phyloP scores from a whole-genome alignment of 2,113 vertebrate species.

The Tapirus terrestris region DNA sequence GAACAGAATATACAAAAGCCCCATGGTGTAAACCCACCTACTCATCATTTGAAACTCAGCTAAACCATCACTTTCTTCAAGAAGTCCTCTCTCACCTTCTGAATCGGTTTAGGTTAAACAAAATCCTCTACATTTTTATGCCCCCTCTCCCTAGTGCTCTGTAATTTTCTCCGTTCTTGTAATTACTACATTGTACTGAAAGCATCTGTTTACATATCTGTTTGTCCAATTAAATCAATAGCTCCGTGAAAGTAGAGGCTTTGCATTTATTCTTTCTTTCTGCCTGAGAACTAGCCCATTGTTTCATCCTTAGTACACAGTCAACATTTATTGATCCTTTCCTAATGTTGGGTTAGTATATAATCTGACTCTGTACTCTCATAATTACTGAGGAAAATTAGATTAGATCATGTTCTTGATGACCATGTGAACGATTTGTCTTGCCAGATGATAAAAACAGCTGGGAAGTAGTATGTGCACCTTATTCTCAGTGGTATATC shows the following conservation, averaged over 20 bases:
- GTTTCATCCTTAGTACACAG: background rate
- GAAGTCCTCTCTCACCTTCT: background rate
- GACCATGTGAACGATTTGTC: background rate
- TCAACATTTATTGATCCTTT: background rate
- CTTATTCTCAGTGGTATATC: background rate
- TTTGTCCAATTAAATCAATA: background rate
- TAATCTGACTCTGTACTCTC: background rate
- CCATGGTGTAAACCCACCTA: background rate
- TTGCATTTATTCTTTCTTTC: background rate
- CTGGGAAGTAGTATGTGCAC: background rate
- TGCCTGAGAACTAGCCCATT: background rate
- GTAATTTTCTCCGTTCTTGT: background rate
- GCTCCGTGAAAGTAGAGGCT: background rate
- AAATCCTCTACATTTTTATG: background rate
- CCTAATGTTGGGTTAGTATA: background rate
- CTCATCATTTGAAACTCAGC: background rate
- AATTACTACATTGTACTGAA: background rate
- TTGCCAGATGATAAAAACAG: background rate
- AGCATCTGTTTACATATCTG: background rate
- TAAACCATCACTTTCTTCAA: background rate
- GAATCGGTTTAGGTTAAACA: background rate
- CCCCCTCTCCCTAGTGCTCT: background rate
- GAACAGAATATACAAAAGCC: background rate
- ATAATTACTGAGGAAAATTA: background rate
- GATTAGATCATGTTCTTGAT: background rate